phyloP scores from a whole-genome alignment of 2,797 vertebrate genomes.

The Rhodeus uyekii region DNA sequence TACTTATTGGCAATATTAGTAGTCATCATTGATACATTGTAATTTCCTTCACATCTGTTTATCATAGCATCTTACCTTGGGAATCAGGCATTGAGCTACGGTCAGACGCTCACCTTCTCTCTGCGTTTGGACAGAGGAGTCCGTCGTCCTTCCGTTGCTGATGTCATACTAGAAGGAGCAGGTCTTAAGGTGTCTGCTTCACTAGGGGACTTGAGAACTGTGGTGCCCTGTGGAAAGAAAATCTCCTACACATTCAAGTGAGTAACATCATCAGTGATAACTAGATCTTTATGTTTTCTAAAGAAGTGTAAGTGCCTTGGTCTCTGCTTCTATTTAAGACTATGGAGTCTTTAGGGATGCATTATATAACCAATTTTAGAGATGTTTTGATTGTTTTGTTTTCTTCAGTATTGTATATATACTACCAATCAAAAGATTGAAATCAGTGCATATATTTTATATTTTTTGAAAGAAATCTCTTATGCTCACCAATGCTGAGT shows the following conservation, averaged over 20 bases:
- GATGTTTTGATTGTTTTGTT: background rate
- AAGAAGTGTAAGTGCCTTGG: background rate
- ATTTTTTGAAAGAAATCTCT: too few relatives aligned
- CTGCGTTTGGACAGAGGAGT: slow-evolving; percentile 87
- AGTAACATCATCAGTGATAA: slow-evolving; percentile 45
- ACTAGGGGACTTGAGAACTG: slow-evolving; percentile 77
- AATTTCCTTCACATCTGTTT: slow-evolving; percentile 14
- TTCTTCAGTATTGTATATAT: background rate
- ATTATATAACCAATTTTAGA: background rate
- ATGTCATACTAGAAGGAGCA: slow-evolving; percentile 86
- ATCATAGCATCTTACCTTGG: slow-evolving; percentile 83
- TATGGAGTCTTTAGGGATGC: background rate
- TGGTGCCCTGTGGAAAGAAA: slow-evolving; percentile 84
- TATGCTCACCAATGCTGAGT: too few relatives aligned
- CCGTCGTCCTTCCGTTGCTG: slow-evolving; percentile 77
- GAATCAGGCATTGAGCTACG: slow-evolving; percentile 88
- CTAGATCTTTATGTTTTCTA: background rate
- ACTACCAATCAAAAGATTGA: background rate
- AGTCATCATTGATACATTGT: background rate
- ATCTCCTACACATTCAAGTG: slow-evolving; percentile 87
- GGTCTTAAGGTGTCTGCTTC: slow-evolving; percentile 80
- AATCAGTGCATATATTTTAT: too few relatives aligned
- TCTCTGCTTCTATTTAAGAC: background rate
- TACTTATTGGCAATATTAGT: background rate
- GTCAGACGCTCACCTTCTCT: slow-evolving; percentile 85